Conservation (phyloP, 1,140 invertebrate species). For the Drosophila obscura region DNA sequence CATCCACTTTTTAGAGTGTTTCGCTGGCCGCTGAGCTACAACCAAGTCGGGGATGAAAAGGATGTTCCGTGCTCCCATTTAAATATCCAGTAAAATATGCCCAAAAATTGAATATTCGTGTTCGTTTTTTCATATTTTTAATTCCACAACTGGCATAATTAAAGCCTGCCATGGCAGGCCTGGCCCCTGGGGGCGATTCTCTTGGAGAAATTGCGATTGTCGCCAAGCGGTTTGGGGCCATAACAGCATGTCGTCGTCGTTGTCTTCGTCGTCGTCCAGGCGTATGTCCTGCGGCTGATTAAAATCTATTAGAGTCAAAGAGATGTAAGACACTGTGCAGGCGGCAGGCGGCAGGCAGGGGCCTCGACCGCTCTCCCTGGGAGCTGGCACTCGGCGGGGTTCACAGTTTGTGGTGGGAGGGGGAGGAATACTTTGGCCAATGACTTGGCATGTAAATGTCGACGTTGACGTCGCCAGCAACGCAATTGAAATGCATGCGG, state of each 20-base stretch:
- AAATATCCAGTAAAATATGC: constrained; percentile 20
- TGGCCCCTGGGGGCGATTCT: constrained; percentile 43
- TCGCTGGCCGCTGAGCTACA: constrained; percentile 15
- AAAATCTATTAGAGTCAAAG: constrained; percentile 83
- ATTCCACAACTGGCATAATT: constrained; percentile 65
- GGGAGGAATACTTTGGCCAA: constrained; percentile 43
- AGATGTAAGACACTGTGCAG: constrained; percentile 72
- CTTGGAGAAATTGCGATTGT: constrained; percentile 58
- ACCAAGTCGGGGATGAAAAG: not conserved
- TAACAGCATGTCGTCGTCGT: constrained; percentile 65
- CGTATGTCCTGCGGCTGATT: constrained; percentile 80
- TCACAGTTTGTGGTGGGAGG: not conserved
- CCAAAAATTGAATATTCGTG: constrained; percentile 17
- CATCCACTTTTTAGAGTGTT: constrained; percentile 17
- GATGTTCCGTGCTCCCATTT: constrained; percentile 1
- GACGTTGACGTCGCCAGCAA: constrained; percentile 48
- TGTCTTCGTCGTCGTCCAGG: constrained; percentile 55
- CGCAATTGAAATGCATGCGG: constrained; percentile 79
- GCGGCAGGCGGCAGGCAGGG: constrained; percentile 21
- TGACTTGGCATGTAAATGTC: constrained; percentile 79
- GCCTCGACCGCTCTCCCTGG: not conserved
- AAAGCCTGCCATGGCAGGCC: constrained; percentile 42
- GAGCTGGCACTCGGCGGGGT: constrained; percentile 2
- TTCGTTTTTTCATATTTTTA: constrained; percentile 13
- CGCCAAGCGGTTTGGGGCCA: constrained; percentile 47